Evolutionary conservation across 2,888 invertebrate genomes (phyloP).

Genomic region (Lasioglossum vierecki): DNA sequence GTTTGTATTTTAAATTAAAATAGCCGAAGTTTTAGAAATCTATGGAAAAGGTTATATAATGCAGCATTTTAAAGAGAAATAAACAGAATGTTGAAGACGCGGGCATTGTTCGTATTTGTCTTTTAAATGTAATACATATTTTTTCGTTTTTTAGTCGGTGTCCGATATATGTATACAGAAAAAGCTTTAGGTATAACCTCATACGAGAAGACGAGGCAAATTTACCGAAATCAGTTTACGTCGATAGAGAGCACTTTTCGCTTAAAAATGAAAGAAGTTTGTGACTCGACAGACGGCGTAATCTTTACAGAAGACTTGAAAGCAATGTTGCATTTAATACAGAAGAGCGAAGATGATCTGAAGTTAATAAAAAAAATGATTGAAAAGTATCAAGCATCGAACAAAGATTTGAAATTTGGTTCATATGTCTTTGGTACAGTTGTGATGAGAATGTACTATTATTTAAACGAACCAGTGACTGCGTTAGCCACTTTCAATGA

Average conservation of each 20-base stretch:
- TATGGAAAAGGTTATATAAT: background rate
- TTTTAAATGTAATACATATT: background rate
- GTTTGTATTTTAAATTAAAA: background rate
- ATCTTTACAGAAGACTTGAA: constrained; percentile 94
- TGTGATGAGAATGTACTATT: constrained; percentile 91
- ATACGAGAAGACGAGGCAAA: constrained; percentile 86
- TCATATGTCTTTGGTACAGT: constrained; percentile 93
- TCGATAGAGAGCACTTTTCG: constrained; percentile 88
- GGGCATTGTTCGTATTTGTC: background rate
- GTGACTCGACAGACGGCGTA: constrained; percentile 86
- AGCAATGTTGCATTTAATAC: constrained; percentile 90
- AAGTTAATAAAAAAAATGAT: constrained; percentile 89
- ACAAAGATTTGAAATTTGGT: constrained; percentile 91
- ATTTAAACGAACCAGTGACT: constrained; percentile 88
- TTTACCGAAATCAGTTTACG: constrained; percentile 86
- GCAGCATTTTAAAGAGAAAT: background rate
- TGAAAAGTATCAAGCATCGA: constrained; percentile 88
- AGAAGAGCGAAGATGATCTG: constrained; percentile 87
- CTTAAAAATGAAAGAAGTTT: constrained; percentile 88
- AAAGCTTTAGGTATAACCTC: constrained; percentile 87
- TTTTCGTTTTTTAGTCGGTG: constrained; percentile 62
- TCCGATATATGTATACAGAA: constrained; percentile 85
- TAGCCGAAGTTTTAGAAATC: background rate
- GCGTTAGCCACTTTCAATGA: constrained; percentile 89
- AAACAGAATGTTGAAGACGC: background rate